Evolutionary conservation across 2,888 invertebrate genomes (phyloP), one percentile per base, ranked within the genome.

Genomic region (Drosophila sordidula): DNA sequence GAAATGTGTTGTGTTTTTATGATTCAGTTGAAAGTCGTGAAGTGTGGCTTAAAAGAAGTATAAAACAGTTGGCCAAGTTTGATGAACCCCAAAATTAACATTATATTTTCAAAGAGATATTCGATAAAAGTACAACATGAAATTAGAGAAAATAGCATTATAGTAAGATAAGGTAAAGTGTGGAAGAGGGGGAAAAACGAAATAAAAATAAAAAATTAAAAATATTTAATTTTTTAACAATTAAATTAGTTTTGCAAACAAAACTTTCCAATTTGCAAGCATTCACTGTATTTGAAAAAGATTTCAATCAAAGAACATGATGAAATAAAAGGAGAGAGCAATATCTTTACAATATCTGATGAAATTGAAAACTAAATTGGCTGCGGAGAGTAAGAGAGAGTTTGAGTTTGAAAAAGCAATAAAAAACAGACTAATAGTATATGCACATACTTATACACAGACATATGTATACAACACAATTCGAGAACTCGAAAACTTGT

Each of bases 1-100:
- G 36, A 63, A 47, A 45, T 55, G 22, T 65, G 32, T 44, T 25
- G 16, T 46, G 6, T 56, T 64, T 70, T 70, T 57, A 74, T 58
- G 65, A 65, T 65, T 59, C 29, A 56, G 26, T 52, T 56, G 56
- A 66, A 58, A 64, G 26, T 25, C n/a, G 36, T 25, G 22, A 34
- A 32, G 32, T 29, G 29, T 9, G 29, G 29, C 29, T 9, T 29
- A 9, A 32, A 46, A 44, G 22, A 45, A 38, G 16, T 32, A 58
- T 18, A 36, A 51, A 58, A 38, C 38, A 61, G 50, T 42, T 59
- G 36, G 18, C 32, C 6, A 44, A 54, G 41, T 42, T n/a, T 41
- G 29, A 52, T 41, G 39, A 25, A 32, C 12, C 25, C 42, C 16
- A 39, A 29, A 51, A 38, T 26, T 63, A 29, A 44, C 29, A 62